Conservation (phyloP, 2,113 vertebrate genomes). For the Takifugu flavidus region DNA sequence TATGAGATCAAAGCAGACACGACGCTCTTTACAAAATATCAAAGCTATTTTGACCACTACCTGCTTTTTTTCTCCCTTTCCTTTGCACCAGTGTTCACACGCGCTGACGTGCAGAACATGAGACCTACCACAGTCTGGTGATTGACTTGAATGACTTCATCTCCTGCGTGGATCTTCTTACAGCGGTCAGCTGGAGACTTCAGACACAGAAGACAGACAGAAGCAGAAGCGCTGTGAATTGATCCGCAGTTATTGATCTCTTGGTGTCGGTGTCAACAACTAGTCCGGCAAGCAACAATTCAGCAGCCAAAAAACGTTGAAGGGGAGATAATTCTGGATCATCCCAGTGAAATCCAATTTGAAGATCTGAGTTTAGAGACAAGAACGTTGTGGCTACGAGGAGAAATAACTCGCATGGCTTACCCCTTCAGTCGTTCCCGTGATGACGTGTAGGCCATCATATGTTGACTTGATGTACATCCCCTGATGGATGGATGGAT, state of each 20-base stretch:
- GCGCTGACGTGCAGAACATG: slow-evolving; percentile 4
- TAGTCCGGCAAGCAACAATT: slow-evolving; percentile 23
- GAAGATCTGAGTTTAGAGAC: slow-evolving; percentile 1
- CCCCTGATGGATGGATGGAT: slow-evolving; percentile 76
- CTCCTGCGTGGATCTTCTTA: slow-evolving; percentile 96
- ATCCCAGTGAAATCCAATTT: not conserved
- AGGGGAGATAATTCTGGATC: not conserved
- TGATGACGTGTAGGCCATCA: slow-evolving; percentile 96
- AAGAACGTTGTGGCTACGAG: too few species aligned
- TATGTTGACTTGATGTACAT: slow-evolving; percentile 99
- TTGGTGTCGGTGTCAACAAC: slow-evolving; percentile 1
- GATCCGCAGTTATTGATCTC: slow-evolving; percentile 46
- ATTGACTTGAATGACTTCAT: slow-evolving; percentile 77
- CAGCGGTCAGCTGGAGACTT: slow-evolving; percentile 94
- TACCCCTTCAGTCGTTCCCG: slow-evolving; percentile 96
- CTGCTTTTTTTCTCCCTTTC: not conserved
- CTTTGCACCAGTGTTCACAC: not conserved
- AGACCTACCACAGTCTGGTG: slow-evolving; percentile 79
- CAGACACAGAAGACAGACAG: slow-evolving; percentile 18
- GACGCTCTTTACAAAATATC: too few species aligned
- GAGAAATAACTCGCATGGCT: slow-evolving; percentile 58
- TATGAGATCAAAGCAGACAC: too few species aligned
- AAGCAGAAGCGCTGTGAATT: slow-evolving; percentile 23
- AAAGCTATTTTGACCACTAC: too few species aligned
- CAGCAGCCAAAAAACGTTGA: slow-evolving; percentile 11